Base-by-base conservation (phyloP, 2,888 invertebrate genomes). In the Junonia oenone region DNA sequence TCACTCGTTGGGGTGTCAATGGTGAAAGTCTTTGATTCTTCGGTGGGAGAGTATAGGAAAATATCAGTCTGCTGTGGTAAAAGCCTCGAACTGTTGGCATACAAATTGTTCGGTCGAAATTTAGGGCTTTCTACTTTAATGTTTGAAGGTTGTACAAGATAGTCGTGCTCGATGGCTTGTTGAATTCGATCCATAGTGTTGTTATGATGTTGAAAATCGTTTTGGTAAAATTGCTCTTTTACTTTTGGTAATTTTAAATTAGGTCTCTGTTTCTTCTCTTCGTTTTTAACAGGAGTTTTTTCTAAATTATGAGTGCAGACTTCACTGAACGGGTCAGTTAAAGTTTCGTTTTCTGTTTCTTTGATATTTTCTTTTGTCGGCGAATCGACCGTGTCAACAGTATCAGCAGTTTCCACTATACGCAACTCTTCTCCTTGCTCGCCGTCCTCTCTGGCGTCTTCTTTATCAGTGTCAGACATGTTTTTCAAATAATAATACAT, bases 401-500 rank as follows among this genome's bases (percentile, higher is more conserved):
- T 83, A 57, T 89, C 89, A 48, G 79, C 76, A 1, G 78, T 75
- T 70, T 88, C 89, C 58, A 78, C 90, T 76, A 90, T 86, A 76
- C 72, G 76, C 31, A 86, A 65, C 64, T 83, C 68, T 53, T 87
- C 79, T 45, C 91, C 75, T 14, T 88, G 83, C 56, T 90, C 35
- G 8, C 84, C 81, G 49, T 93, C 83, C 56, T 84, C 81, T 40
- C 83, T 78, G 1, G 81, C 77, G 40, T 91, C 92, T 60, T 93
- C 92, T 66, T 91, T 90, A 52, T 90, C 83, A 55, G 87, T 90
- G 63, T 91, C 91, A 35, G 93, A 93, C 82, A 96, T 94, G 63
- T 95, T 95, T 80, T 96, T 96, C 69, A 96, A 91, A 77, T 96
- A 96, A 69, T 95, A 94, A 77, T 96, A 97, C 93, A 96, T 95